These are phyloP conservation scores for Dryas iulia DNA, from an alignment of 1,140 invertebrate genomes.

Conservation along the genomic window DNA sequence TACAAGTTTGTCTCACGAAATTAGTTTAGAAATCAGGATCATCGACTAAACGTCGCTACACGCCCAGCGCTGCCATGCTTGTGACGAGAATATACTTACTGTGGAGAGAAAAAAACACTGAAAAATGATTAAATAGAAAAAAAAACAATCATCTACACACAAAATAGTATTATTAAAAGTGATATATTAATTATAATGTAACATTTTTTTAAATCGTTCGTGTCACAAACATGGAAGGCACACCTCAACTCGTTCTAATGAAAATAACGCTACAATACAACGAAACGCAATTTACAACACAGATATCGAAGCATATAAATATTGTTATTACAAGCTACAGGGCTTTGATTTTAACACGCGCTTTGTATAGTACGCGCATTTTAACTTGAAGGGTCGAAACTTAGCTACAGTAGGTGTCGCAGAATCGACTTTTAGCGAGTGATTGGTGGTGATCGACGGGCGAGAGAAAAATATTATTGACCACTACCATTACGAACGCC, in stretches of 20 bases:
- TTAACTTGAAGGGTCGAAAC: too few relatives aligned
- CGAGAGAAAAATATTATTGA: too few relatives aligned
- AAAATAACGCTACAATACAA: slow-evolving; percentile 23
- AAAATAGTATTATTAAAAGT: background rate
- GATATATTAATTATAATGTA: background rate
- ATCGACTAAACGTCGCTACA: slow-evolving; percentile 18
- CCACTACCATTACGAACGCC: too few relatives aligned
- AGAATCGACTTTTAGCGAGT: too few relatives aligned
- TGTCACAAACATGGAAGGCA: slow-evolving; percentile 9
- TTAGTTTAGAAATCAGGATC: slow-evolving; percentile 12
- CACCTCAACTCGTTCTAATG: slow-evolving; percentile 17
- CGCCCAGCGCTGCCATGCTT: slow-evolving; percentile 7
- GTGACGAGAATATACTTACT: background rate
- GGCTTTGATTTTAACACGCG: slow-evolving; percentile 3
- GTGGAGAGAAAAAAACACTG: background rate
- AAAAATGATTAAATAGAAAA: background rate
- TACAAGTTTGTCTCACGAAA: background rate
- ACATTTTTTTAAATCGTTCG: background rate
- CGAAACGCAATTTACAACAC: slow-evolving; percentile 24
- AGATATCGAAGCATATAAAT: slow-evolving; percentile 18
- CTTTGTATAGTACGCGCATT: too few relatives aligned
- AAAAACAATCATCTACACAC: background rate
- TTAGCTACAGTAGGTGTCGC: too few relatives aligned
- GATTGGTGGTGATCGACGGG: too few relatives aligned
- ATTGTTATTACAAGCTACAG: slow-evolving; percentile 8